phyloP scores from a whole-genome alignment of 2,113 vertebrate genomes.

The Plecturocebus donacophilus region DNA sequence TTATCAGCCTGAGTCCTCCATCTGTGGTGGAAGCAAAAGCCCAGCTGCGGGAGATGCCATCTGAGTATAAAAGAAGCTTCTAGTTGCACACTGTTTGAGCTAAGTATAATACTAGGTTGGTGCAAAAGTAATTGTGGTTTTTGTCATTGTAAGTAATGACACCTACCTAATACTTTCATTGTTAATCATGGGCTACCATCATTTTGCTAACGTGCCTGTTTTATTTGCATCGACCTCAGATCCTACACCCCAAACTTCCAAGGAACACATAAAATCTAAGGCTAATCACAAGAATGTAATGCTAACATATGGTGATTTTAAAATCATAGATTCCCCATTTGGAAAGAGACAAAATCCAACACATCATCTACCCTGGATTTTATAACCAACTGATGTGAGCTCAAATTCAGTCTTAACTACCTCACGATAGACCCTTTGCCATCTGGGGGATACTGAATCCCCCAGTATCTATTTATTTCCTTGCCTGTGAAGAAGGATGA shows the following conservation, averaged over 20 bases:
- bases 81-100: background rate
- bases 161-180: no score
- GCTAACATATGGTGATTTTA: background rate
- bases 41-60: background rate
- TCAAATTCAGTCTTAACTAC: background rate
- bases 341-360: background rate
- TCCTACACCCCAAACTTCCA: background rate
- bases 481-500: background rate
- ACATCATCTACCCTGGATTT: background rate
- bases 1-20: background rate
- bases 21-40: slow-evolving; percentile 11
- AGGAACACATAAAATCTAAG: background rate
- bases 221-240: background rate
- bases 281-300: background rate
- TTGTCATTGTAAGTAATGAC: no score
- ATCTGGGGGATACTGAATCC: background rate
- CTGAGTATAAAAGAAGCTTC: background rate
- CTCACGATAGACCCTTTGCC: background rate
- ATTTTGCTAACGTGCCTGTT: background rate
- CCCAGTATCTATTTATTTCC: background rate
- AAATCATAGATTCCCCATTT: background rate
- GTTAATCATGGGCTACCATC: background rate
- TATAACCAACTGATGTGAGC: background rate
- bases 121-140: no score
- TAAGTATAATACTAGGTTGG: background rate